These are phyloP conservation scores for Latheticus oryzae DNA, from an alignment of 2,888 invertebrate species.

Conservation along the genomic window DNA sequence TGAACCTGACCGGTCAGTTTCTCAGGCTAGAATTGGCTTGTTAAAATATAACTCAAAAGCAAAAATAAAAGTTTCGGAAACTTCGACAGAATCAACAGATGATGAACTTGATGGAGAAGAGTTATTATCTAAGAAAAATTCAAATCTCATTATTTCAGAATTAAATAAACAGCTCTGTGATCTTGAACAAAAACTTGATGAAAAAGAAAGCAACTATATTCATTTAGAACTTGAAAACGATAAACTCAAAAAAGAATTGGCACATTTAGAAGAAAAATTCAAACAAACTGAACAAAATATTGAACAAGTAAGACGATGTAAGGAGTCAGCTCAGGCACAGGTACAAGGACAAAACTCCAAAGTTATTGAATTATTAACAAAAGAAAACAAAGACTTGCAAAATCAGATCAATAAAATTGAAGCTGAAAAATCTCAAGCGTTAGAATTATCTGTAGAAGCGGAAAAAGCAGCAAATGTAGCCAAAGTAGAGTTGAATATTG, in stretches of 20 bases:
- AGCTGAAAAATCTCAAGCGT: conserved; percentile 54
- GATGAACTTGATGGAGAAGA: conserved; percentile 51
- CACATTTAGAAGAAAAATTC: conserved; percentile 36
- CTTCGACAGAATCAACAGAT: conserved; percentile 57
- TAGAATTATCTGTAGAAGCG: conserved; percentile 45
- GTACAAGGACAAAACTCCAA: conserved; percentile 53
- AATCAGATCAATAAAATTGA: conserved; percentile 58
- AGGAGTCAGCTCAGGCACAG: conserved; percentile 54
- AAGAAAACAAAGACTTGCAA: conserved; percentile 57
- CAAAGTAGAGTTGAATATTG: conserved; percentile 50
- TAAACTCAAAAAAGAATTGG: conserved; percentile 35
- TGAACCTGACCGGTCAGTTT: conserved; percentile 86
- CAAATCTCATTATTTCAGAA: conserved; percentile 54
- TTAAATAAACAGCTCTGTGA: conserved; percentile 65
- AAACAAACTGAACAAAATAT: conserved; percentile 47
- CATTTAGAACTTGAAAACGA: conserved; percentile 26
- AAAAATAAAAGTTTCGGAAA: conserved; percentile 1
- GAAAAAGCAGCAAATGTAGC: conserved; percentile 44
- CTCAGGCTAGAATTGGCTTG: conserved; percentile 81
- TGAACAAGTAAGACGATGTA: conserved; percentile 44
- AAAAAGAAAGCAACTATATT: conserved; percentile 39
- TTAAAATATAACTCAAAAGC: conserved; percentile 64
- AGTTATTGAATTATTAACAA: conserved; percentile 48
- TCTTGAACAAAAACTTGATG: conserved; percentile 62
- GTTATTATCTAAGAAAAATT: conserved; percentile 36